Evolutionary conservation across 2,113 vertebrate genomes (phyloP).

Genomic region (Australoheros scitulus): DNA sequence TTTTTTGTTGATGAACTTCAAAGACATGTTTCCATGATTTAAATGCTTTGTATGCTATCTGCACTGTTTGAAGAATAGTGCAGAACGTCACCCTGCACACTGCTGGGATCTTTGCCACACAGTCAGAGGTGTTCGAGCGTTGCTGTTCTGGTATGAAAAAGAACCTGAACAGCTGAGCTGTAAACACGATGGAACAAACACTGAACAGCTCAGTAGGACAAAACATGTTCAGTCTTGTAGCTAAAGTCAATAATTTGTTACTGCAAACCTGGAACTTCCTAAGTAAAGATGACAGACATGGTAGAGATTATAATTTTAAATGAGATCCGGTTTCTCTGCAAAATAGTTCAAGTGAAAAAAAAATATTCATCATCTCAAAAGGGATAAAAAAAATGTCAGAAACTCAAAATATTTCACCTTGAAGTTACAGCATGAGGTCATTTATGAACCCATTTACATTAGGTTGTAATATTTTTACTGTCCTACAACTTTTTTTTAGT

Average conservation of each 20-base stretch:
- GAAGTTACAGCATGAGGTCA: not conserved
- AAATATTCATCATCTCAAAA: no score
- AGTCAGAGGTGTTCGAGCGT: not conserved
- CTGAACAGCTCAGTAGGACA: not conserved
- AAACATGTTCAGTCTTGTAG: not conserved
- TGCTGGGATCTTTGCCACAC: no score
- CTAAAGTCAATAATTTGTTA: not conserved
- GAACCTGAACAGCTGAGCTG: not conserved
- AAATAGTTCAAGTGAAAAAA: no score
- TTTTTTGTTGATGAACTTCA: not conserved
- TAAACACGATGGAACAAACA: not conserved
- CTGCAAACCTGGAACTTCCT: not conserved
- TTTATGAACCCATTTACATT: not conserved
- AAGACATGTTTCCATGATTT: not conserved
- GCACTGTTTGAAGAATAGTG: not conserved
- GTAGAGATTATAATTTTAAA: no score
- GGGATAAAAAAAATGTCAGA: not conserved
- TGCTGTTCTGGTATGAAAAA: not conserved
- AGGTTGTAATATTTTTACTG: not conserved
- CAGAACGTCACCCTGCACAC: no score
- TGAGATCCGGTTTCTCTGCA: no score
- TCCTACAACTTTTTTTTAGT: not conserved
- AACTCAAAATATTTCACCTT: slow-evolving; percentile 4
- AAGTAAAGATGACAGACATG: not conserved
- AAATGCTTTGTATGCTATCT: not conserved